phyloP scores from a whole-genome alignment of 2,113 vertebrate species.

The Lutjanus erythropterus region DNA sequence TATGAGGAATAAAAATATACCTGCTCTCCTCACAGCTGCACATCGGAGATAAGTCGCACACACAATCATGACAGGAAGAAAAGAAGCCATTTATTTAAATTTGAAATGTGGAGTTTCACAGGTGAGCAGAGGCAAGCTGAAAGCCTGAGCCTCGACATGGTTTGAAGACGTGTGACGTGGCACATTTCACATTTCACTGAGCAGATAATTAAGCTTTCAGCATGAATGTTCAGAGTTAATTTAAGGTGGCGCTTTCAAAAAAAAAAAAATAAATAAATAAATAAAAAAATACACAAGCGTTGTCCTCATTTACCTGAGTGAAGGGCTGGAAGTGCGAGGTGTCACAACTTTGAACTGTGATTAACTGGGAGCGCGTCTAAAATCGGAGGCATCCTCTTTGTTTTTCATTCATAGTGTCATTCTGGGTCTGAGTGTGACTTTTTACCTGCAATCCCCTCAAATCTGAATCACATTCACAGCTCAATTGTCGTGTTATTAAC shows the following conservation, averaged over 20 bases:
- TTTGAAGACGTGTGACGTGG: conserved; percentile 29
- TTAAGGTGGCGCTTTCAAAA: conserved; percentile 22
- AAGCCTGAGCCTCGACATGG: conserved; percentile 12
- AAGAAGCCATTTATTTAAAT: conserved; percentile 55
- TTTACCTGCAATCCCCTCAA: conserved; percentile 1
- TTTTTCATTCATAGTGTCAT: conserved; percentile 13
- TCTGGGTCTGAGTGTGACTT: conserved; percentile 4
- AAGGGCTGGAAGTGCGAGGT: conserved; percentile 16
- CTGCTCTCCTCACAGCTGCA: conserved; percentile 69
- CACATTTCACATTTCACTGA: conserved; percentile 38
- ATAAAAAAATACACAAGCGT: conserved; percentile 2
- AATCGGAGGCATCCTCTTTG: conserved; percentile 15
- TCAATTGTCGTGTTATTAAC: conserved; percentile 9
- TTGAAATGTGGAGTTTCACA: conserved; percentile 40
- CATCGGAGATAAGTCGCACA: conserved; percentile 67
- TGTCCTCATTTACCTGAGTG: conserved; percentile 24
- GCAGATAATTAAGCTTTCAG: conserved; percentile 58
- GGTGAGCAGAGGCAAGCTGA: conserved; percentile 34
- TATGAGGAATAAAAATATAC: conserved; percentile 75
- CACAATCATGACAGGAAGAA: conserved; percentile 34
- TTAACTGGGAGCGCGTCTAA: conserved; percentile 24
- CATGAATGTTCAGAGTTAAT: conserved; percentile 37
- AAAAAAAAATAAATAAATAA: too few relatives aligned
- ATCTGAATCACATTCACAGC: background rate
- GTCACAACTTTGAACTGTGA: conserved; percentile 25